phyloP scores from a whole-genome alignment of 2,113 vertebrate species.

The Varanus komodoensis region DNA sequence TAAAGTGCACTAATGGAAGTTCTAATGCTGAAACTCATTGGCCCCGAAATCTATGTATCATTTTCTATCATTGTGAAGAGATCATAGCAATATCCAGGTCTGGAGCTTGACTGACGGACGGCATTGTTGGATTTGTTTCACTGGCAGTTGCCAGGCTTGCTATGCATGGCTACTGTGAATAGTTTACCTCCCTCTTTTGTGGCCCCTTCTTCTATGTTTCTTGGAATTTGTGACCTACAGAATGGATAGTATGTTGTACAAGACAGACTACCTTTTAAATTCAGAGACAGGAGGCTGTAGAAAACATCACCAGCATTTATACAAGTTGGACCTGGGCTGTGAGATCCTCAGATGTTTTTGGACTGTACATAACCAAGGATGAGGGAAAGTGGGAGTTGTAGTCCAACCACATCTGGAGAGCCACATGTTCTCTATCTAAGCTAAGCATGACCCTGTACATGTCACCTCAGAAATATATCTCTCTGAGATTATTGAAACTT shows the following conservation, averaged over 20 bases:
- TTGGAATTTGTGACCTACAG: slow-evolving; percentile 67
- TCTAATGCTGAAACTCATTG: not conserved
- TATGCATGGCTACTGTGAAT: slow-evolving; percentile 57
- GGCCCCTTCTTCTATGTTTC: slow-evolving; percentile 58
- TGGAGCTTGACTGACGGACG: slow-evolving; percentile 48
- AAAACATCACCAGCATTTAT: slow-evolving; percentile 63
- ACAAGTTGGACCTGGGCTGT: slow-evolving; percentile 10
- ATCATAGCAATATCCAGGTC: slow-evolving; percentile 39
- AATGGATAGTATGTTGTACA: slow-evolving; percentile 57
- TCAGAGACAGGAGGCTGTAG: slow-evolving; percentile 47
- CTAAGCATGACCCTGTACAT: not conserved
- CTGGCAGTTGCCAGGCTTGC: slow-evolving; percentile 61
- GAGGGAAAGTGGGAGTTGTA: too few species aligned
- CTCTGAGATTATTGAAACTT: not conserved
- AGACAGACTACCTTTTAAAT: slow-evolving; percentile 62
- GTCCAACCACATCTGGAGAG: too few species aligned
- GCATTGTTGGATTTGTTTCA: slow-evolving; percentile 35
- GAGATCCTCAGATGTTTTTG: too few species aligned
- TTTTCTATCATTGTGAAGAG: slow-evolving; percentile 50
- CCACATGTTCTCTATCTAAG: too few species aligned
- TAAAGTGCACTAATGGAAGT: not conserved
- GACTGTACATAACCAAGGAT: too few species aligned
- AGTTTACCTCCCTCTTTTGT: not conserved
- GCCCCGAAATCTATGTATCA: slow-evolving; percentile 19
- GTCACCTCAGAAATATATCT: not conserved